Percentiles rank a stretch among this genome's conserved stretches.
Conservation (phyloP, 2,888 invertebrate genomes). For the Oconnorella tubifera region DNA sequence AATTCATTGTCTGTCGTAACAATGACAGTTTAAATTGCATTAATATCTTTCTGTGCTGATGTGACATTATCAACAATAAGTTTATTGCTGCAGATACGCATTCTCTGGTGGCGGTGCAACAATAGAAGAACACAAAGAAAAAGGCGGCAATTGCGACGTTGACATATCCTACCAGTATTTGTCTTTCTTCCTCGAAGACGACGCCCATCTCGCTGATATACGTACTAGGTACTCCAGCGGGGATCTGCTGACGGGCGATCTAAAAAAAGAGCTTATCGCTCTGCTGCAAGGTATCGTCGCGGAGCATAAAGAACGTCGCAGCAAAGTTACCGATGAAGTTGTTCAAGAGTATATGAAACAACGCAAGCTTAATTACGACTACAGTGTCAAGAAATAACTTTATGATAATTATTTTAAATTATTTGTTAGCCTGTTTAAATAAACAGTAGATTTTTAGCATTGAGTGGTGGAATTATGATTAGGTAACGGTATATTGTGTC, state of each 20-base stretch:
- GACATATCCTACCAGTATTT: conserved; percentile 95
- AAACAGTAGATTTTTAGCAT: too few species aligned
- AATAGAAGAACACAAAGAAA: conserved; percentile 80
- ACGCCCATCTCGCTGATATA: conserved; percentile 70
- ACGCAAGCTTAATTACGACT: conserved; percentile 62
- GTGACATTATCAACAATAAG: too few species aligned
- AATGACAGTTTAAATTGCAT: too few species aligned
- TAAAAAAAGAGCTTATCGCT: conserved; percentile 86
- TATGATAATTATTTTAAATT: too few species aligned
- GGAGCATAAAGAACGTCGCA: conserved; percentile 76
- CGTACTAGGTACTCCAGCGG: conserved; percentile 74
- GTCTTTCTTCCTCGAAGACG: conserved; percentile 90
- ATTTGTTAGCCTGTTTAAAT: too few species aligned
- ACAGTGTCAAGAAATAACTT: too few species aligned
- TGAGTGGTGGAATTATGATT: too few species aligned
- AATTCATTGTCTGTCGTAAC: too few species aligned
- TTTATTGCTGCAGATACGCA: conserved; percentile 62
- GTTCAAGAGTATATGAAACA: conserved; percentile 80
- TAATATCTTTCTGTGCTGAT: too few species aligned
- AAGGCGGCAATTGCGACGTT: conserved; percentile 91
- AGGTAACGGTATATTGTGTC: too few species aligned
- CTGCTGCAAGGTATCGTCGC: conserved; percentile 73
- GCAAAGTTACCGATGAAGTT: conserved; percentile 77
- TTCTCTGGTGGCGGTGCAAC: conserved; percentile 94
- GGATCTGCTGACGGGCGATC: conserved; percentile 83